These are phyloP conservation scores for Sander lucioperca DNA, from an alignment of 2,113 vertebrate genomes.

Conservation along the genomic window DNA sequence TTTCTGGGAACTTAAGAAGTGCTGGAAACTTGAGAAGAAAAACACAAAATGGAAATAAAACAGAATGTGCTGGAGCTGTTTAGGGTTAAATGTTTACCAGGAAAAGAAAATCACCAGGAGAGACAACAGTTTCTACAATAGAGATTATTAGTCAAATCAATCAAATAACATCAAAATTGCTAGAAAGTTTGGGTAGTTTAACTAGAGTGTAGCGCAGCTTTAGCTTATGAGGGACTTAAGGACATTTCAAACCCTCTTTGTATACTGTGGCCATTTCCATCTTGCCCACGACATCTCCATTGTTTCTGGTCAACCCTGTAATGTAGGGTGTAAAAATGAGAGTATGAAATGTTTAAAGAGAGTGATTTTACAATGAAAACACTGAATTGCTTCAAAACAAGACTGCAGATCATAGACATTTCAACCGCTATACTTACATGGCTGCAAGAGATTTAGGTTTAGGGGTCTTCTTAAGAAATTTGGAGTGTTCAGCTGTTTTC, in stretches of 20 bases:
- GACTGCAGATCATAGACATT: too few relatives aligned
- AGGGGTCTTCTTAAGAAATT: too few relatives aligned
- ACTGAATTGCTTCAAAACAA: neutral
- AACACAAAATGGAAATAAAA: constrained; percentile 9
- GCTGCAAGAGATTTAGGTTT: neutral
- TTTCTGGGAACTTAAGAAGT: constrained; percentile 9
- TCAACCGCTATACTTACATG: neutral
- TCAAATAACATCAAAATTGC: neutral
- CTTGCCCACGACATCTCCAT: neutral
- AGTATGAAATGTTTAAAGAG: neutral
- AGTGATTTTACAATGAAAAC: neutral
- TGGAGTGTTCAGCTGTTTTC: neutral
- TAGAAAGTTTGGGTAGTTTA: neutral
- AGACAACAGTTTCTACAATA: neutral
- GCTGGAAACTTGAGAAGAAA: constrained; percentile 14
- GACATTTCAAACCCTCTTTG: neutral
- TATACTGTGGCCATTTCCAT: neutral
- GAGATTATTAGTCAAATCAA: neutral
- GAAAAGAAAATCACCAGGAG: neutral
- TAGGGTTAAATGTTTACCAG: constrained; percentile 20
- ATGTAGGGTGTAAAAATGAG: neutral
- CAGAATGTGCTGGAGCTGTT: neutral
- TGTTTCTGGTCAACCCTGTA: neutral
- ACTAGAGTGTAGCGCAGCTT: neutral
- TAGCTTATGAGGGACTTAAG: neutral